A percentile compares a stretch with the other conserved stretches of the same genome.
phyloP scores from a whole-genome alignment of 1,140 invertebrate species.

The Anagrus nilaparvatae region DNA sequence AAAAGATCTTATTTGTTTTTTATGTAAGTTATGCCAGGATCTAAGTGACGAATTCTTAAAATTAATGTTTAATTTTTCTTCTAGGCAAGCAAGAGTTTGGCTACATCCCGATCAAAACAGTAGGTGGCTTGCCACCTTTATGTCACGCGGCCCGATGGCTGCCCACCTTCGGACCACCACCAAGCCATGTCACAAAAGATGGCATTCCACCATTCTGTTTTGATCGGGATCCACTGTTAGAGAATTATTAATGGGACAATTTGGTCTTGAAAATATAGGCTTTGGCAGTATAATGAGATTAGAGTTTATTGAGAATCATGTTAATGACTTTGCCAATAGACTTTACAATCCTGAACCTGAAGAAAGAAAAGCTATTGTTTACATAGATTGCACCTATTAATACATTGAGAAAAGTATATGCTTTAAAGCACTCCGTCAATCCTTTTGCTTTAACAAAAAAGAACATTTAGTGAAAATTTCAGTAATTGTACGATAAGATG shows the following conservation, averaged over 20 bases:
- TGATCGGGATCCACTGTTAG: neutral
- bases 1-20: neutral
- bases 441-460: constrained; percentile 1
- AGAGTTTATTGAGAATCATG: neutral
- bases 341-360: constrained; percentile 7
- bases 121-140: too few relatives aligned
- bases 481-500: constrained; percentile 8
- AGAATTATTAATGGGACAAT: neutral
- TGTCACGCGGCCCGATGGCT: too few relatives aligned
- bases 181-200: too few relatives aligned
- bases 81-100: neutral
- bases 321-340: neutral
- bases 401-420: constrained; percentile 1
- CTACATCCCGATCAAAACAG: too few relatives aligned
- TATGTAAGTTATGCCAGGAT: neutral
- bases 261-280: constrained; percentile 1
- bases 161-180: too few relatives aligned
- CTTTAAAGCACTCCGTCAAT: constrained; percentile 1
- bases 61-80: neutral
- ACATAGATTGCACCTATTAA: constrained; percentile 4
- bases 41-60: constrained; percentile 1
- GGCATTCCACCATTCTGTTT: too few relatives aligned
- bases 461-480: constrained; percentile 4
- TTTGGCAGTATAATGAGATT: neutral
- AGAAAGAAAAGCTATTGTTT: neutral